Conservation (phyloP, 2,113 vertebrate genomes). For the human (Homo sapiens) region DNA sequence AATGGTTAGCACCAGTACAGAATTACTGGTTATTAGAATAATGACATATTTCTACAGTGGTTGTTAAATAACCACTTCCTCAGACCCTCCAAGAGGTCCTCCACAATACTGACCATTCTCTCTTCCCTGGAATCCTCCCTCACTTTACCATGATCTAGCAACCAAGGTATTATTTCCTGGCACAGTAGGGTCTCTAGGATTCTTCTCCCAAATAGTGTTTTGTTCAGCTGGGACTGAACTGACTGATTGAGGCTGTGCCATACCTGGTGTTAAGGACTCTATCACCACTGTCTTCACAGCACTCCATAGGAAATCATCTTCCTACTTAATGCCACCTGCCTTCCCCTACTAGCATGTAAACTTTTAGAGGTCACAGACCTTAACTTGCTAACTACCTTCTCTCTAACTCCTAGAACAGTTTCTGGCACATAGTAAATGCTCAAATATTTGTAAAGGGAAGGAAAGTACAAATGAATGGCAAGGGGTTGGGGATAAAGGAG, state of each 20-base stretch:
- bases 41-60: neutral
- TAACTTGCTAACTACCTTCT: neutral
- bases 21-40: neutral
- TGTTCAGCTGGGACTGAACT: neutral
- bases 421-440: neutral
- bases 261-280: no score
- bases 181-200: neutral
- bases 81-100: neutral
- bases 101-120: neutral
- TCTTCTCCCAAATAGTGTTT: neutral
- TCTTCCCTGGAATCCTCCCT: neutral
- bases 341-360: neutral
- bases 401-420: neutral
- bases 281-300: neutral
- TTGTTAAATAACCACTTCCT: neutral
- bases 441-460: neutral
- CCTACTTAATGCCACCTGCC: no score
- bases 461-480: neutral
- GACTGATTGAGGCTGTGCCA: neutral
- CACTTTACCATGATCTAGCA: neutral
- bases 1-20: neutral
- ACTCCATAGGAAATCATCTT: no score
- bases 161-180: neutral
- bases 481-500: neutral
- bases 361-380: neutral